Base-by-base conservation (phyloP, 2,797 vertebrate genomes). In the Sebastes diaconus region DNA sequence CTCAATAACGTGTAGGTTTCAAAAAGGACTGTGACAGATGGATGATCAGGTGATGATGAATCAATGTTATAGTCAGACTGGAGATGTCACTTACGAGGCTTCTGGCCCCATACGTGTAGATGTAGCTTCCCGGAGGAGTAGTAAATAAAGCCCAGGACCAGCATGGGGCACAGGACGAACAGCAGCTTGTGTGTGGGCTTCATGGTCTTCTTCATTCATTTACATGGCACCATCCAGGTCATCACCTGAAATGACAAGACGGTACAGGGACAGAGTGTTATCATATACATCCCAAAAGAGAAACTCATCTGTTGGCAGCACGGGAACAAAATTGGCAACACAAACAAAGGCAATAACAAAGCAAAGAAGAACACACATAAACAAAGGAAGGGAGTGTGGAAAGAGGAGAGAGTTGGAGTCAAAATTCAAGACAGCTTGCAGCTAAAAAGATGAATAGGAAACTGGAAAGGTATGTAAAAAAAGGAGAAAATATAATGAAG, bases 61-160 rank as follows among this genome's bases (percentile, higher is more conserved):
- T 69, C 36, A 84, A 70, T 14, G 27, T 54, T 68, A 46, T 22
- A 72, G 30, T 77, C 39, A 36, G 42, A 85, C 11, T 32, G 77
- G 67, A 73, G 34, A 30, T 60, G 76, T 42, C 85, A 98, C 98
- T 99, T 97, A 99, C 98, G 97, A 90, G 97, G 92, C 92, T 99
- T 98, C 93, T 97, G 94, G 55, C 93, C 97, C 98, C 98, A 99
- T 57, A 95, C 95, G 81, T 96, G 94, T 68, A 97, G 95, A 88
- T 98, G 97, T 63, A 99, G 95, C 95, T 98, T 99, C 94, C 97
- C 95, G 1, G 97, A 97, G 42, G 97, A 98, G 87, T 98, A 99
- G 95, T 97, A 99, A 85, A 99, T 97, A 95, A 99, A 99, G 87
- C 96, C 97, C 94, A 99, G 92, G 63, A 99, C 98, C 94, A 99